Conservation (phyloP, 2,113 vertebrate species). For the Gymnogyps californianus region DNA sequence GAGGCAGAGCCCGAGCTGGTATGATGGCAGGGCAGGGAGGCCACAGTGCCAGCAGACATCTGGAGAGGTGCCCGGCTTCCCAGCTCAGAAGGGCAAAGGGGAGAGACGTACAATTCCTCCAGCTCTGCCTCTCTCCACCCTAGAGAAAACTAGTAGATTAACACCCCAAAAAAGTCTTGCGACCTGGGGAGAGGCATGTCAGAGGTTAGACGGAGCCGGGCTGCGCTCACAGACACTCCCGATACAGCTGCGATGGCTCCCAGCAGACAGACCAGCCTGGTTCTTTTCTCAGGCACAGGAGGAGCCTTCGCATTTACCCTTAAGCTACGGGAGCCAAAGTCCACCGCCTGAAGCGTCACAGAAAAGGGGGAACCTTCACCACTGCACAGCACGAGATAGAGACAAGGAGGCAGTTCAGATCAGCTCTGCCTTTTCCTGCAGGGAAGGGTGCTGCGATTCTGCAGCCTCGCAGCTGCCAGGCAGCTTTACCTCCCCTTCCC, state of each 20-base stretch:
- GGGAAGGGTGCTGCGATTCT: not conserved
- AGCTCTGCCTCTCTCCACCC: not conserved
- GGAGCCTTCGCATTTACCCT: not conserved
- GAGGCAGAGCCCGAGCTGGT: not conserved
- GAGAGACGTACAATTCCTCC: not conserved
- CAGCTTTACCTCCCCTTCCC: not conserved
- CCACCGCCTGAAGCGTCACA: not conserved
- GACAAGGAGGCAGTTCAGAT: not conserved
- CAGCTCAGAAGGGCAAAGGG: not conserved
- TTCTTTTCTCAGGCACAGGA: not conserved
- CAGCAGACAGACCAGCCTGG: not conserved
- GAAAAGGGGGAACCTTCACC: not conserved
- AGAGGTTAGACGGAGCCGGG: not conserved
- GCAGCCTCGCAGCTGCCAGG: not conserved
- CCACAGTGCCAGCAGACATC: not conserved
- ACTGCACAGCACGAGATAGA: rapidly evolving
- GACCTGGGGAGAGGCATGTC: not conserved
- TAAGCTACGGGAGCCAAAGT: not conserved
- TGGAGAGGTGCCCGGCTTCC: not conserved
- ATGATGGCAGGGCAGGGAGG: not conserved
- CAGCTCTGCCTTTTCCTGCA: not conserved
- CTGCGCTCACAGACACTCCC: rapidly evolving
- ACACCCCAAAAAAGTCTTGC: not conserved
- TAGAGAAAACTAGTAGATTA: not conserved
- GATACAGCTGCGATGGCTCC: not conserved